Evolutionary conservation across 35 echinoderm and acorn worm genomes (phyloP), one percentile per base, ranked within the genome.

Genomic region (Holothuria glaberrima): DNA sequence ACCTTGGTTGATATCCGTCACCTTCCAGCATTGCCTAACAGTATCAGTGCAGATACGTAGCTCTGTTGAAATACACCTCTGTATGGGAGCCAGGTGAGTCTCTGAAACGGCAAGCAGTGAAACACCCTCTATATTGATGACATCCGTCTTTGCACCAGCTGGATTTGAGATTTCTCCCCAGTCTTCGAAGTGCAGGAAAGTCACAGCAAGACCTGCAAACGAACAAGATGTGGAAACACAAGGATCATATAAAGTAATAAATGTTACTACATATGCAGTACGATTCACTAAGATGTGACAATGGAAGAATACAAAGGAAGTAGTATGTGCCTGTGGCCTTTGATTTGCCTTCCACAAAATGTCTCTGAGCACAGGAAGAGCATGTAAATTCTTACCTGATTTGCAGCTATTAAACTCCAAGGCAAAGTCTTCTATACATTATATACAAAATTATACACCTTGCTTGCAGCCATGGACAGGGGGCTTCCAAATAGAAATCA

Each of bases 111-210:
- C 26, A 25, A 87, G 36, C 0, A 87, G 44, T 21, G 34, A 68
- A 25, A 20, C 85, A 17, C 66, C 61, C 41, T 71, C 63, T 18
- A 69, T 1, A 31, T 69, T 7, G 36, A 19, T 41, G 28, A 30
- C 9, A 34, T 64, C 61, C 2, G 67, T 50, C 20, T 29, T 71
- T 9, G 85, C 41, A 27, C 33, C 66, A 13, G 85, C 85, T 36
- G 32, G 61, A 54, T 87, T 70, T 4, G 21, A 3, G n/a, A 87
- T 27, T 71, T 71, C 66, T 24, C 13, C 31, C 85, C 60, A 67
- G 20, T 87, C 85, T 69, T 87, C 85, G 27, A 87, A 70, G 62
- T 70, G 70, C 33, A 46, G 61, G 10, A 87, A 71, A 22, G 41
- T 13, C 12, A 26, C 22, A 10, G 66, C 21, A 17, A 68, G 65